Evolutionary conservation across 1,140 invertebrate genomes (phyloP).

Genomic region (Sycobia sp.): DNA sequence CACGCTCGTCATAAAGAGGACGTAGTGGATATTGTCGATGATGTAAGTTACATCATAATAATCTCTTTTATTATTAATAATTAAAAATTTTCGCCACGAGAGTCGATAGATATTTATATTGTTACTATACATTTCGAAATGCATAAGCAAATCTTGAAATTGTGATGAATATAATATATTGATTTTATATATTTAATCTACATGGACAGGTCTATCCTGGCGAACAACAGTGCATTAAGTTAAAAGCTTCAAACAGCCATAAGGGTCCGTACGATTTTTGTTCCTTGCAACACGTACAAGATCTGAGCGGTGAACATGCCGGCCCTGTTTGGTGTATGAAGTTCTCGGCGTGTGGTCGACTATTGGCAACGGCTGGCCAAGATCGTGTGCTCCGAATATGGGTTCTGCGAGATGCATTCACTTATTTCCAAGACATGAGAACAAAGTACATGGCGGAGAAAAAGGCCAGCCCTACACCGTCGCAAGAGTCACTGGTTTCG

Average conservation of each 20-base stretch:
- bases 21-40: slow-evolving; percentile 82
- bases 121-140: too few relatives aligned
- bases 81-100: background rate
- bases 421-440: slow-evolving; percentile 92
- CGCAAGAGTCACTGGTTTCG: slow-evolving; percentile 83
- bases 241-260: slow-evolving; percentile 92
- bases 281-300: slow-evolving; percentile 72
- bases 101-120: too few relatives aligned
- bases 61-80: background rate
- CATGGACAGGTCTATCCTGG: slow-evolving; percentile 64
- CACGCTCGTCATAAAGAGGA: slow-evolving; percentile 85
- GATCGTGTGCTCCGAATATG: slow-evolving; percentile 92
- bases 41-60: slow-evolving; percentile 58
- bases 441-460: slow-evolving; percentile 91
- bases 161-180: too few relatives aligned
- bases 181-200: too few relatives aligned
- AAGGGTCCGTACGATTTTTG: slow-evolving; percentile 97
- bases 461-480: slow-evolving; percentile 86
- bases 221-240: slow-evolving; percentile 82
- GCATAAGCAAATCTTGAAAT: too few relatives aligned
- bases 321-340: slow-evolving; percentile 99
- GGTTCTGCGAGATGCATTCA: slow-evolving; percentile 86
- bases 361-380: slow-evolving; percentile 95
- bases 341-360: slow-evolving; percentile 91
- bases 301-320: slow-evolving; percentile 82